Conservation (phyloP, 1,140 invertebrate genomes). For the Euura lappo region DNA sequence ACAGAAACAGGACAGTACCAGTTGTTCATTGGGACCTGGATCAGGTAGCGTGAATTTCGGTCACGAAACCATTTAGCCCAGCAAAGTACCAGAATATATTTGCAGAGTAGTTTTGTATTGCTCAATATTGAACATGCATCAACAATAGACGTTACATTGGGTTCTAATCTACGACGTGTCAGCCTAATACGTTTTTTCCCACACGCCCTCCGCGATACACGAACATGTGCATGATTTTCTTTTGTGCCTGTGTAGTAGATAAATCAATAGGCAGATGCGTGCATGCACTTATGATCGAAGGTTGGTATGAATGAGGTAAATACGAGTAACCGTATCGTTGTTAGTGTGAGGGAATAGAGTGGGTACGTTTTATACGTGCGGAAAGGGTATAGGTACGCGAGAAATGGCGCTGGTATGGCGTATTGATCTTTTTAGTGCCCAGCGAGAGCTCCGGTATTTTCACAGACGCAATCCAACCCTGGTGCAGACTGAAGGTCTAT, state of each 20-base stretch:
- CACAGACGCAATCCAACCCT: conserved; percentile 54
- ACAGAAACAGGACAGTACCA: too few relatives aligned
- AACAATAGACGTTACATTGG: too few relatives aligned
- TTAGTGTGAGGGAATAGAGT: background rate
- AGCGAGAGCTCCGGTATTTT: conserved; percentile 40
- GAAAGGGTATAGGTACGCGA: background rate
- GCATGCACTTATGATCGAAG: background rate
- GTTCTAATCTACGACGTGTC: too few relatives aligned
- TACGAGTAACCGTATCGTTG: background rate
- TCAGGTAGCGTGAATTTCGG: too few relatives aligned
- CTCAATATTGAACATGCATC: too few relatives aligned
- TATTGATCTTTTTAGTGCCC: conserved; percentile 63
- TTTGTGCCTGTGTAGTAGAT: background rate
- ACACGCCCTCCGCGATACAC: too few relatives aligned
- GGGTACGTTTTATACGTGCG: background rate
- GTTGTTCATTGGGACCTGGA: too few relatives aligned
- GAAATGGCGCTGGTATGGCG: conserved; percentile 41
- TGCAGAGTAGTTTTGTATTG: too few relatives aligned
- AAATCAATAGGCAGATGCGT: background rate
- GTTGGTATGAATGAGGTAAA: background rate
- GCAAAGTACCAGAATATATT: too few relatives aligned
- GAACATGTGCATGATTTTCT: too few relatives aligned
- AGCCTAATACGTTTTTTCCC: too few relatives aligned
- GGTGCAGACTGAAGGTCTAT: conserved; percentile 56
- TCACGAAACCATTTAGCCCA: too few relatives aligned